Evolutionary conservation across 2,888 invertebrate species (phyloP).

Genomic region (Dione juno): DNA sequence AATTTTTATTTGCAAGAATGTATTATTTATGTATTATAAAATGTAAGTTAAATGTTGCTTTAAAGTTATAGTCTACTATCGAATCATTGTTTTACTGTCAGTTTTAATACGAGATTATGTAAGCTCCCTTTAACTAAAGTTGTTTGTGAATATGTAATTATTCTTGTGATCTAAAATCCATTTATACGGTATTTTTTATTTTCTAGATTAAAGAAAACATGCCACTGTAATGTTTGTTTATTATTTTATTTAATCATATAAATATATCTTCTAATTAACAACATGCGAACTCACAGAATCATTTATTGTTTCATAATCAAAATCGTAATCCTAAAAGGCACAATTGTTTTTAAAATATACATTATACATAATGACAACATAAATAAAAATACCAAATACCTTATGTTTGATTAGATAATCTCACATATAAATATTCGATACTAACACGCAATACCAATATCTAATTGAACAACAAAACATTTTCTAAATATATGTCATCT

Average conservation of each 20-base stretch:
- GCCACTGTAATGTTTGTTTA: constrained; percentile 49
- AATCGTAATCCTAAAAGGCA: constrained; percentile 5
- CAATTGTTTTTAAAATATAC: background rate
- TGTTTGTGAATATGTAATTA: constrained; percentile 84
- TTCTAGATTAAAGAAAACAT: constrained; percentile 83
- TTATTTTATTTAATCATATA: constrained; percentile 40
- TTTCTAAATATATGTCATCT: background rate
- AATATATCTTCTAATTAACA: too few relatives aligned
- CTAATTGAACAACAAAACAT: too few relatives aligned
- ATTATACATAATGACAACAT: background rate
- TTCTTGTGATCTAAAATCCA: constrained; percentile 83
- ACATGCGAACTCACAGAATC: too few relatives aligned
- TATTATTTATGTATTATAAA: constrained; percentile 83
- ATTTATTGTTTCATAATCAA: too few relatives aligned
- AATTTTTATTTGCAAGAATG: constrained; percentile 80
- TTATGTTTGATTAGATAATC: too few relatives aligned
- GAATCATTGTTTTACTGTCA: constrained; percentile 76
- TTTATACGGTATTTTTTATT: constrained; percentile 83
- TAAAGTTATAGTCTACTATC: constrained; percentile 78
- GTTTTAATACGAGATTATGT: constrained; percentile 73
- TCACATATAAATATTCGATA: too few relatives aligned
- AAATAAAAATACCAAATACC: too few relatives aligned
- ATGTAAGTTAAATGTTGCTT: constrained; percentile 82
- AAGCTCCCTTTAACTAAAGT: constrained; percentile 72
- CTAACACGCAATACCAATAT: too few relatives aligned